Evolutionary conservation across 1,140 invertebrate species (phyloP).

Genomic region (Meloidogyne hapla): DNA sequence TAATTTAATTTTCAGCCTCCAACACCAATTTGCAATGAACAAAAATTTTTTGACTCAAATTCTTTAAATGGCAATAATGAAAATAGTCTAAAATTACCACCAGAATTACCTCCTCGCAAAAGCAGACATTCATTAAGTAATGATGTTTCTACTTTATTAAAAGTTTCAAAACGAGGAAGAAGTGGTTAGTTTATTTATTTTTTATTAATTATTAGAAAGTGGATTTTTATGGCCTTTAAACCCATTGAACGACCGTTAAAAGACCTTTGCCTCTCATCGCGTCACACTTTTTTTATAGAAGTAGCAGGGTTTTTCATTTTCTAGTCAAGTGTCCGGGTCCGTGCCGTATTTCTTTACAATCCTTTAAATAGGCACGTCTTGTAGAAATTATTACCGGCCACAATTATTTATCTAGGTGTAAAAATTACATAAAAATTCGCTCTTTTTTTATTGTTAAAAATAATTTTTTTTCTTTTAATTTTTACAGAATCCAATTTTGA

Average conservation of each 20-base stretch:
- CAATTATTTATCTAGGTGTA: neutral
- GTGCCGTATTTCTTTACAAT: too few species aligned
- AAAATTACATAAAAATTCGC: too few species aligned
- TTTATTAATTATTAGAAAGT: neutral
- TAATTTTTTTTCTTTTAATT: neutral
- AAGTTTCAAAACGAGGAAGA: neutral
- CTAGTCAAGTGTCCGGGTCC: too few species aligned
- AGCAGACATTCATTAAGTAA: neutral
- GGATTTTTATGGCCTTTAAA: too few species aligned
- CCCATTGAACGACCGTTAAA: too few species aligned
- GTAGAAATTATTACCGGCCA: too few species aligned
- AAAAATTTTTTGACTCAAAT: neutral
- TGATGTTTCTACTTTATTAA: neutral
- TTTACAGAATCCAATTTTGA: slow-evolving; percentile 2
- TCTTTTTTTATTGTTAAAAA: neutral
- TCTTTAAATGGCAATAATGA: neutral
- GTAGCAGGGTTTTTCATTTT: too few species aligned
- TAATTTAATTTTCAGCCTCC: slow-evolving; percentile 9
- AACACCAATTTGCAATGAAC: slow-evolving; percentile 12
- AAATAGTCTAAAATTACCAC: neutral
- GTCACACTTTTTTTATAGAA: too few species aligned
- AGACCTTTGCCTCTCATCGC: too few species aligned
- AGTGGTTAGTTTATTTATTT: neutral
- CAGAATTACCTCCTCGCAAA: slow-evolving; percentile 13
- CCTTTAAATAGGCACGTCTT: too few species aligned